Conservation (phyloP, 2,888 invertebrate species). For the Scaeva pyrastri region DNA sequence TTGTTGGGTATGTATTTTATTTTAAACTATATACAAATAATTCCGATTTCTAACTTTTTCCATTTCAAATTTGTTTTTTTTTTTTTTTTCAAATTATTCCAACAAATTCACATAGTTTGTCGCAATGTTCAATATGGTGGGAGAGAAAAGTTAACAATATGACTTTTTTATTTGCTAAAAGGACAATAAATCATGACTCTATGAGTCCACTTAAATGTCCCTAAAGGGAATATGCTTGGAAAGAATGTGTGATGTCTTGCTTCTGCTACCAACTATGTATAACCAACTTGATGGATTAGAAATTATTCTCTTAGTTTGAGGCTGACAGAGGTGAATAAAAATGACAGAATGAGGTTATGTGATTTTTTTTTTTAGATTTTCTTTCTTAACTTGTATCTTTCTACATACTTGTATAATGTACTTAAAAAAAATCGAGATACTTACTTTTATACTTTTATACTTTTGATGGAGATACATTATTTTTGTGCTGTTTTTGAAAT, state of each 20-base stretch:
- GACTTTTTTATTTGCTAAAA: conserved; percentile 74
- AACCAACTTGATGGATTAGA: conserved; percentile 67
- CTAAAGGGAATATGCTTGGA: conserved; percentile 66
- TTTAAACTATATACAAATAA: no score
- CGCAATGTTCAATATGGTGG: background rate
- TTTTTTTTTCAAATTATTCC: background rate
- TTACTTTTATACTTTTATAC: background rate
- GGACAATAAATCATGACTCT: conserved; percentile 73
- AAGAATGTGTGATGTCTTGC: conserved; percentile 65
- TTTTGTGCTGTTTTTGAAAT: no score
- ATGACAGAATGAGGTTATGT: conserved; percentile 56
- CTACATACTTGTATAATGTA: background rate
- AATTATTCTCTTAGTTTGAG: conserved; percentile 60
- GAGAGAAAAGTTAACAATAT: conserved; percentile 62
- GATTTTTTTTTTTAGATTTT: conserved; percentile 23
- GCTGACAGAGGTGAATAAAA: conserved; percentile 57
- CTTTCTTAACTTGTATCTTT: background rate
- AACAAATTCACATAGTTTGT: background rate
- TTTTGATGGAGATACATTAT: background rate
- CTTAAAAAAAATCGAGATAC: background rate
- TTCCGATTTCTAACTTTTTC: no score
- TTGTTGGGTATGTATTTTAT: no score
- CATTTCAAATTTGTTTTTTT: background rate
- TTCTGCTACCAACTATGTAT: conserved; percentile 56
- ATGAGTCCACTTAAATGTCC: conserved; percentile 73